Base-by-base conservation (phyloP, 2,797 vertebrate genomes). In the Trematomus bernacchii region DNA sequence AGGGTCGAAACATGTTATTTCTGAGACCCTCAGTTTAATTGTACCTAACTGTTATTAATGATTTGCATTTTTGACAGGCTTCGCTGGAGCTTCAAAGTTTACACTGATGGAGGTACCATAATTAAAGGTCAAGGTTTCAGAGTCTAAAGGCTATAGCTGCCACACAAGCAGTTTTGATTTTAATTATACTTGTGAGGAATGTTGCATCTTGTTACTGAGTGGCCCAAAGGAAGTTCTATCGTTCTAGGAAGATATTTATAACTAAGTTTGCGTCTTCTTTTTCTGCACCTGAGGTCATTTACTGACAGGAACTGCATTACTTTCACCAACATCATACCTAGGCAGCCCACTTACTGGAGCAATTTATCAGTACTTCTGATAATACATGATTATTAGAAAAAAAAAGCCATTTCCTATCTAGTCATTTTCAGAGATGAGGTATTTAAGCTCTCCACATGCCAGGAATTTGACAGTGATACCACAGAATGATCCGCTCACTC, bases 71-170 rank as follows among this genome's bases (percentile, higher is more conserved):
- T 73, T 70, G 76, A 51, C 69, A 73, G 57, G 15, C 21, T 40
- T 21, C 37, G 71, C n/a, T 19, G n/a, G 6, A 80, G 72, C 55
- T 44, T 74, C 44, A 57, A 40, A 60, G 77, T 71, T 76, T 69
- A 78, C 62, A 65, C 58, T 62, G 63, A 83, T 70, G 43, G 58
- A 85, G 72, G 46, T 48, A 55, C 69, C 66, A 59, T 81, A 71
- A 81, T 74, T 83, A 90, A 91, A 90, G 84, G 86, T 90, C 84
- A 86, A 44, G 53, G 47, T 74, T 76, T 87, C 42, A 11, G 40
- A 76, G 46, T 82, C 66, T 75, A 84, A 84, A 74, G 55, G 80
- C 71, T 70, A 44, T n/a, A 51, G 55, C 59, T 79, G 71, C 67
- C 66, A 57, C 73, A 66, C 62, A 77, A 75, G 77, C 46, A 10